Evolutionary conservation across 2,797 vertebrate species (phyloP).

Genomic region (Limnodromus scolopaceus): DNA sequence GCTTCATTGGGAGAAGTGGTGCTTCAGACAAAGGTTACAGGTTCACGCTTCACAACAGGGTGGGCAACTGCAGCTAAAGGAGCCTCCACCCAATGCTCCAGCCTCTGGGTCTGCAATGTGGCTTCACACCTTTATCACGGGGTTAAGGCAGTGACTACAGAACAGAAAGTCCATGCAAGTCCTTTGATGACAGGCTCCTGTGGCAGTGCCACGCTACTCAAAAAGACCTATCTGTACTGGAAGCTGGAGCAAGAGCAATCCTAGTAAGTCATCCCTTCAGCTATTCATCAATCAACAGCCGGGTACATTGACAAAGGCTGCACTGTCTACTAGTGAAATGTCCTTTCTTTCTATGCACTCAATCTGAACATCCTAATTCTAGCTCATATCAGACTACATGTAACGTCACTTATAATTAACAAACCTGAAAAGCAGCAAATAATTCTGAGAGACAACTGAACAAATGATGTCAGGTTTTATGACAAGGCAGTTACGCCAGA

Average conservation of each 20-base stretch:
- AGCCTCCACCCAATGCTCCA: background rate
- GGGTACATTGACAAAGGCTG: accelerated
- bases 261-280: background rate
- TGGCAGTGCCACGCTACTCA: background rate
- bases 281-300: background rate
- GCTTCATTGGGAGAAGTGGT: background rate
- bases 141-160: background rate
- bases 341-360: background rate
- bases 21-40: background rate
- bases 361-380: background rate
- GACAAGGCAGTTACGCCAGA: conserved; percentile 6
- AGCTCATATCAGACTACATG: background rate
- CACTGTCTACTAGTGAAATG: background rate
- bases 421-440: conserved; percentile 41
- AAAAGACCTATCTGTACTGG: background rate
- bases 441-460: conserved; percentile 53
- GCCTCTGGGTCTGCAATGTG: background rate
- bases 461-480: conserved; percentile 52
- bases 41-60: background rate
- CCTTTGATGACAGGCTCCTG: background rate
- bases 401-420: conserved; percentile 28
- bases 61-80: background rate
- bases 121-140: background rate
- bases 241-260: background rate
- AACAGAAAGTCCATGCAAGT: background rate